Evolutionary conservation across 2,797 vertebrate genomes (phyloP), one percentile per base, ranked within the genome.

Genomic region (Centropyge bicolor): DNA sequence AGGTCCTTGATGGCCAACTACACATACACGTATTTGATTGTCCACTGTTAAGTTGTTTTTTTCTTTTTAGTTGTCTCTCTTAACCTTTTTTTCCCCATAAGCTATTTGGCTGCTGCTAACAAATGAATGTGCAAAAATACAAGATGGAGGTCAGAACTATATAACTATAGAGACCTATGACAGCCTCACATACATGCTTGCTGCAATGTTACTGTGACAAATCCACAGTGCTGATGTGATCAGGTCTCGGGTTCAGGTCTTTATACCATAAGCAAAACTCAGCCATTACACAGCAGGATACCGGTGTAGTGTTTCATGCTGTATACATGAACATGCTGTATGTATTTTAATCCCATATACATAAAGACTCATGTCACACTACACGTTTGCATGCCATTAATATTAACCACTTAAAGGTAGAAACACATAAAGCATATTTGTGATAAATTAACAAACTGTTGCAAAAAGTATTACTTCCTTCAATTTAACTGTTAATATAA

Each of bases 271-370:
- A 20, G 27, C 59, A 69, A 20, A 64, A 27, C 27, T n/a, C 41
- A 41, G 13, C 24, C 5, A 14, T 19, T 35, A 43, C 20, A 24
- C 17, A 9, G n/a, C 41, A 61, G 35, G 8, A 36, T 41, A 38
- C n/a, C 52, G 24, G 61, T 65, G 61, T 41, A 14, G 12, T 51
- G 13, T 70, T 56, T 64, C 27, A 70, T 54, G 36, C n/a, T n/a
- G n/a, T n/a, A n/a, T n/a, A n/a, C n/a, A n/a, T n/a, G 14, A 31
- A 31, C 27, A 31, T 31, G 24, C 36, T 11, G 13, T 6, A 43
- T 45, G 3, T 13, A 46, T 24, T 60, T 43, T 31, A 49, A 20
- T 45, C 19, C 24, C 36, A 36, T 12, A 48, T 24, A 19, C 8
- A 65, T 19, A 62, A 2, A 56, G 41, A 41, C 24, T 36, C 5